A percentile compares a stretch with the other conserved stretches of the same genome.
phyloP scores from a whole-genome alignment of 1,140 invertebrate genomes.

The Linepithema humile region DNA sequence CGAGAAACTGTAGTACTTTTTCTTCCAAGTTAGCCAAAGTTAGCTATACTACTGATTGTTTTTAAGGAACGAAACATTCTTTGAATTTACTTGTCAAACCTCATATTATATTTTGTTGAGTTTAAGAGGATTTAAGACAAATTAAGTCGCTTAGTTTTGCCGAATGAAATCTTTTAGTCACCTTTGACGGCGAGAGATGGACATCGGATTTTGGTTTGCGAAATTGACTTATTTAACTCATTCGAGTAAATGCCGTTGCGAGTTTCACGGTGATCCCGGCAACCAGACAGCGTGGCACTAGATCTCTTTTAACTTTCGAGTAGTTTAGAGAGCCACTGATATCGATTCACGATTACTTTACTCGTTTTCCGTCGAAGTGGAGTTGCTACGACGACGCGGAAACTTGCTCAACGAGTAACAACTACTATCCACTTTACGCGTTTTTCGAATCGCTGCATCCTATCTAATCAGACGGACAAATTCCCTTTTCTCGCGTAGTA shows the following conservation, averaged over 20 bases:
- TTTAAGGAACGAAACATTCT: too few relatives aligned
- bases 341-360: slow-evolving; percentile 56
- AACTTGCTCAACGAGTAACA: slow-evolving; percentile 38
- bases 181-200: not conserved
- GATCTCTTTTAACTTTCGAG: slow-evolving; percentile 49
- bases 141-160: not conserved
- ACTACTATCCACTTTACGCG: slow-evolving; percentile 44
- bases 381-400: slow-evolving; percentile 46
- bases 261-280: not conserved
- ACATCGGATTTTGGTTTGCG: not conserved
- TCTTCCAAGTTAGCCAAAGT: too few relatives aligned
- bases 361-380: slow-evolving; percentile 42
- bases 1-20: too few relatives aligned
- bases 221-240: slow-evolving; percentile 36
- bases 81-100: too few relatives aligned
- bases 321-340: slow-evolving; percentile 38
- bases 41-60: too few relatives aligned
- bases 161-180: too few relatives aligned
- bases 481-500: not conserved
- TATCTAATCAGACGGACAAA: slow-evolving; percentile 38
- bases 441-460: slow-evolving; percentile 35
- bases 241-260: not conserved
- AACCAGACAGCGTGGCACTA: slow-evolving; percentile 32
- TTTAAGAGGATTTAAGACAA: slow-evolving; percentile 4
- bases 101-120: too few relatives aligned